Percentiles rank a stretch among this genome's conserved stretches.
Conservation (phyloP, 1,140 invertebrate genomes). For the Anastatus disparis region DNA sequence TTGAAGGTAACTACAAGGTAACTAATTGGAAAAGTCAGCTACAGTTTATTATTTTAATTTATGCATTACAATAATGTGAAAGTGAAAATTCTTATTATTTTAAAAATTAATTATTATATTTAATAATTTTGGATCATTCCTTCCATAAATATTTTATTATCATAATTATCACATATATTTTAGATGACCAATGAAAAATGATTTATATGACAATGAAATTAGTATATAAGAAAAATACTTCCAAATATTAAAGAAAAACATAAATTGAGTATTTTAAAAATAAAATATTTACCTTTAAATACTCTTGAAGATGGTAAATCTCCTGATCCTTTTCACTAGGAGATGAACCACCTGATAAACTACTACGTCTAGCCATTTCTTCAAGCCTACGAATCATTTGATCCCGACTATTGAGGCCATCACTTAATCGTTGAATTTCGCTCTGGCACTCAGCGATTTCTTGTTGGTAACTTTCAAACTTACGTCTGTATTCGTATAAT, state of each 20-base stretch:
- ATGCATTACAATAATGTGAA: too few species aligned
- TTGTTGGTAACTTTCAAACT: conserved; percentile 46
- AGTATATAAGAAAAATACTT: neutral
- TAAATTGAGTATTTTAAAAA: too few species aligned
- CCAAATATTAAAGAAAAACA: neutral
- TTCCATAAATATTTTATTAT: too few species aligned
- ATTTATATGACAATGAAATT: too few species aligned
- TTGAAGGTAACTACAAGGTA: too few species aligned
- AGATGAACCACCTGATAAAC: conserved; percentile 49
- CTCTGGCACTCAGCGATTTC: conserved; percentile 50
- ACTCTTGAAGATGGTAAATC: conserved; percentile 70
- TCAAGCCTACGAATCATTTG: conserved; percentile 54
- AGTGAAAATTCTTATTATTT: too few species aligned
- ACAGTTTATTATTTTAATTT: too few species aligned
- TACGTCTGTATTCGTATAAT: conserved; percentile 53
- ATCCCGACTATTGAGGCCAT: conserved; percentile 56
- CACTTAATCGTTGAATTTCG: conserved; percentile 54
- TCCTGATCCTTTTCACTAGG: conserved; percentile 65
- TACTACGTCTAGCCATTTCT: conserved; percentile 55
- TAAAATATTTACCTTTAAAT: conserved; percentile 55
- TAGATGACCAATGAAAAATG: too few species aligned
- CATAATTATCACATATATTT: too few species aligned
- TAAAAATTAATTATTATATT: too few species aligned
- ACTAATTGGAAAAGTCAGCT: too few species aligned
- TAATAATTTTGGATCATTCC: too few species aligned